Evolutionary conservation across 1,140 invertebrate species (phyloP).

Genomic region (Penaeus vannamei): DNA sequence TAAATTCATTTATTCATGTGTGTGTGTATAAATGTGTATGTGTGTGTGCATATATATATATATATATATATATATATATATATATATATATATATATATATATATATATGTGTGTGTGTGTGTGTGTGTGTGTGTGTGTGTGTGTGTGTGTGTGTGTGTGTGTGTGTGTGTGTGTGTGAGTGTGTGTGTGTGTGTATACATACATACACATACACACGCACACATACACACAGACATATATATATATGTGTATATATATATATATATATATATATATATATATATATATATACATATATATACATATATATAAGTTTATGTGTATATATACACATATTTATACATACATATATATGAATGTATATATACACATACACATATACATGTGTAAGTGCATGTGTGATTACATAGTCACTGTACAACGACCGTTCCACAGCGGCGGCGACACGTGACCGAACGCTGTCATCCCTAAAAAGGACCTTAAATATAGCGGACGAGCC

Average conservation of each 20-base stretch:
- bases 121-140: neutral
- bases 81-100: neutral
- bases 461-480: too few species aligned
- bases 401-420: too few species aligned
- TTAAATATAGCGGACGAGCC: too few species aligned
- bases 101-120: neutral
- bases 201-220: neutral
- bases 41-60: neutral
- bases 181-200: neutral
- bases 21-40: neutral
- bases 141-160: neutral
- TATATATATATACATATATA: neutral
- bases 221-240: conserved; percentile 37
- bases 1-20: too few species aligned
- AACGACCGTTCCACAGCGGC: too few species aligned
- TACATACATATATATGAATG: neutral
- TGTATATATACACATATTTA: too few species aligned
- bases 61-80: neutral
- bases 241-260: conserved; percentile 32
- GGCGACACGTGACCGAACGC: too few species aligned
- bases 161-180: neutral
- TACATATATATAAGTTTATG: too few species aligned
- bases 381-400: too few species aligned
- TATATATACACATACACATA: neutral
- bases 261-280: conserved; percentile 12